Conservation (phyloP, 2,888 invertebrate species). For the Tenthredo scrophulariae region DNA sequence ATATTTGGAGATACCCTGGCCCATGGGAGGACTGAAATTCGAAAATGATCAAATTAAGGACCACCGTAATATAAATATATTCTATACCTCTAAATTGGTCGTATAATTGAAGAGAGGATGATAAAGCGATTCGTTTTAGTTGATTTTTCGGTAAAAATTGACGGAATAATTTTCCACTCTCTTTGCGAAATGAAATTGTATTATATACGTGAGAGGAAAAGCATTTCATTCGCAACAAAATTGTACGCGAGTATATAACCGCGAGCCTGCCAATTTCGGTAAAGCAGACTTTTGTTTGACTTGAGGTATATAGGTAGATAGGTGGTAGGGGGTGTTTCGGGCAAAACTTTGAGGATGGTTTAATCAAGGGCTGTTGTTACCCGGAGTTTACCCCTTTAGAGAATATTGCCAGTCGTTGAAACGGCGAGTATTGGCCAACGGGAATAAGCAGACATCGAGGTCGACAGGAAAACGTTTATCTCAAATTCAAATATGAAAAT, state of each 20-base stretch:
- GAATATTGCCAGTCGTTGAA: not conserved
- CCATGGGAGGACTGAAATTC: too few species aligned
- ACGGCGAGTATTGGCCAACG: not conserved
- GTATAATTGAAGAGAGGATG: not conserved
- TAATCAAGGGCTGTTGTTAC: conserved; percentile 41
- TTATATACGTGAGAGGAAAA: too few species aligned
- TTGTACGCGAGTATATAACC: conserved; percentile 7
- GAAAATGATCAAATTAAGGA: too few species aligned
- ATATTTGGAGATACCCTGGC: too few species aligned
- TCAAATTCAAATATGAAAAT: conserved; percentile 55
- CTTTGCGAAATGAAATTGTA: too few species aligned
- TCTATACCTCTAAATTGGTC: too few species aligned
- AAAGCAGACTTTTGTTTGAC: conserved; percentile 27
- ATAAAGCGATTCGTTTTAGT: not conserved
- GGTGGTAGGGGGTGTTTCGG: not conserved
- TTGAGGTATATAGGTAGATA: not conserved
- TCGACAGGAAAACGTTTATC: conserved; percentile 50
- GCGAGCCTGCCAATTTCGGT: not conserved
- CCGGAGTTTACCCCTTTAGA: not conserved
- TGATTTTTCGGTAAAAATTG: too few species aligned
- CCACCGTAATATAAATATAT: too few species aligned
- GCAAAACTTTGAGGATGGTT: conserved; percentile 16
- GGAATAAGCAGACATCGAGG: conserved; percentile 24
- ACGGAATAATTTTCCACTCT: too few species aligned
- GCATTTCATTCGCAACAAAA: not conserved